phyloP scores from a whole-genome alignment of 2,797 vertebrate genomes.

The Peromyscus melanophrys region DNA sequence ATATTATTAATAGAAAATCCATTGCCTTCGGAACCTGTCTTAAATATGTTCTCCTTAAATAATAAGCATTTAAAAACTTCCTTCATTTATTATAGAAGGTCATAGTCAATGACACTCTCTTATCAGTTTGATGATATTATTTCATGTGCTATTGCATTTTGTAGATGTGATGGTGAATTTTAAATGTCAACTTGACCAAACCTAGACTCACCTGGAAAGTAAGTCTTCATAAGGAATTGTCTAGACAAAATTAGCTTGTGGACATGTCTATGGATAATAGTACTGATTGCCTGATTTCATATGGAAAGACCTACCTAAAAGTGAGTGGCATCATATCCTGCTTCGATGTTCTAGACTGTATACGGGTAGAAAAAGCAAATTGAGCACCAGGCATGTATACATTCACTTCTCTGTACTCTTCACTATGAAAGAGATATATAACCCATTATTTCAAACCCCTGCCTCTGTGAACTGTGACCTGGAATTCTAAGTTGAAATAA shows the following conservation, averaged over 20 bases:
- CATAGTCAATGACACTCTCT: not conserved
- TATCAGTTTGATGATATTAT: not conserved
- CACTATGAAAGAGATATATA: not conserved
- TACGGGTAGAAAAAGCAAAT: not conserved
- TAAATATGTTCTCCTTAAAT: not conserved
- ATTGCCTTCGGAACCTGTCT: not conserved
- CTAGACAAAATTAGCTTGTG: not conserved
- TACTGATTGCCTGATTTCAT: not conserved
- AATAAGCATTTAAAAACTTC: not conserved
- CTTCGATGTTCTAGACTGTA: not conserved
- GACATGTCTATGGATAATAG: not conserved
- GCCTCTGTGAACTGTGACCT: not conserved
- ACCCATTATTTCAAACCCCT: not conserved
- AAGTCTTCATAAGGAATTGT: not conserved
- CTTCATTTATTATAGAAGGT: not conserved
- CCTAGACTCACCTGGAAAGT: too few species aligned
- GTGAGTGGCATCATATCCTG: not conserved
- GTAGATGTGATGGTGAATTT: not conserved
- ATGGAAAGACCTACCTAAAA: not conserved
- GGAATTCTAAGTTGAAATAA: not conserved
- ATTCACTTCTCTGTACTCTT: not conserved
- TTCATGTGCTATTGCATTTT: not conserved
- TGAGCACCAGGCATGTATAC: not conserved
- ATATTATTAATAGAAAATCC: not conserved
- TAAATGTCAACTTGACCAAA: not conserved